A percentile compares a stretch with the other conserved stretches of the same genome.
These are phyloP conservation scores for Griposia aprilina DNA, from an alignment of 2,888 invertebrate species.

Conservation along the genomic window DNA sequence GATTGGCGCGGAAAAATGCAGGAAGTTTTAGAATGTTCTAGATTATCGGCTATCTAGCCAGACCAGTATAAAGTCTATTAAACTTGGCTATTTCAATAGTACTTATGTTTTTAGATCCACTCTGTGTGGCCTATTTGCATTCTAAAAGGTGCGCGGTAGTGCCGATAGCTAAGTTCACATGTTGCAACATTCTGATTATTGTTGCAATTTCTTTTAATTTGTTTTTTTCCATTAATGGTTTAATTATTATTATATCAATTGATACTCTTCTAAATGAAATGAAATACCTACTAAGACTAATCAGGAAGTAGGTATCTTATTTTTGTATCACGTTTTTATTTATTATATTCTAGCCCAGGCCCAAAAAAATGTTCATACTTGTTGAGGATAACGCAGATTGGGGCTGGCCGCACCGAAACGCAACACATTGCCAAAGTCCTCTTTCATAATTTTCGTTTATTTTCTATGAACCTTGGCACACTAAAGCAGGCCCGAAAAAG, in stretches of 20 bases:
- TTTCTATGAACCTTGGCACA: background rate
- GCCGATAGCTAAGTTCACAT: conserved; percentile 13
- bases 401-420: too few species aligned
- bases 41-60: conserved; percentile 32
- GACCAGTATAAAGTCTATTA: conserved; percentile 42
- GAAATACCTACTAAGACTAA: too few species aligned
- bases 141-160: conserved; percentile 17
- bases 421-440: background rate
- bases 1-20: conserved; percentile 37
- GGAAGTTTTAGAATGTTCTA: conserved; percentile 44
- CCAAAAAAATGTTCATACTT: too few species aligned
- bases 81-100: conserved; percentile 50
- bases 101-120: conserved; percentile 51
- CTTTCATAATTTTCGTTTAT: background rate
- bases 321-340: too few species aligned
- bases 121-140: conserved; percentile 65
- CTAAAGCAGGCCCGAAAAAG: background rate
- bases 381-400: background rate
- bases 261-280: too few species aligned
- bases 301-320: too few species aligned
- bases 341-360: too few species aligned
- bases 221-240: too few species aligned
- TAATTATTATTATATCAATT: too few species aligned
- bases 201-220: background rate
- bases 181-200: background rate